Evolutionary conservation across 2,797 vertebrate species (phyloP).

Genomic region (Clarias fuscus): DNA sequence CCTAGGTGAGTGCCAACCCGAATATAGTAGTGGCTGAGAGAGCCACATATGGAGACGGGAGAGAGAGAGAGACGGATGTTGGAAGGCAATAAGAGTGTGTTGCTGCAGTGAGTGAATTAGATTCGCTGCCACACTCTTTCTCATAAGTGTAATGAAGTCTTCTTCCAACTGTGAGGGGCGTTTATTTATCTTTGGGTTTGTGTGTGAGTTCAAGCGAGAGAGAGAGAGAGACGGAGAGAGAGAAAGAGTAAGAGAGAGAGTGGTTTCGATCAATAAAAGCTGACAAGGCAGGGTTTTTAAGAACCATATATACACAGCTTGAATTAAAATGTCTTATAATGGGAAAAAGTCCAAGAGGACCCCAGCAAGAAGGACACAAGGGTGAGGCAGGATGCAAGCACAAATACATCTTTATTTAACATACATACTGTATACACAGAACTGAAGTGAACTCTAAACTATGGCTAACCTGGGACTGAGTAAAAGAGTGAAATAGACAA

Average conservation of each 20-base stretch:
- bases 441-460: too few species aligned
- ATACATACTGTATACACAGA: too few species aligned
- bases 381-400: too few species aligned
- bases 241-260: not conserved
- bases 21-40: constrained; percentile 60
- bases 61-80: constrained; percentile 57
- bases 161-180: constrained; percentile 51
- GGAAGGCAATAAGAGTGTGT: constrained; percentile 70
- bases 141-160: constrained; percentile 74
- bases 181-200: constrained; percentile 13
- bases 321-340: constrained; percentile 13
- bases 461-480: too few species aligned
- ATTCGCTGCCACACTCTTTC: constrained; percentile 70
- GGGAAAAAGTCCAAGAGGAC: constrained; percentile 27
- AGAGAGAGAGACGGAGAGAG: not conserved
- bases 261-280: constrained; percentile 44
- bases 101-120: constrained; percentile 62
- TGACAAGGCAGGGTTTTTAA: constrained; percentile 47
- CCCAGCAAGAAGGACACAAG: not conserved
- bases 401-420: too few species aligned
- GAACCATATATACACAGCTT: constrained; percentile 34
- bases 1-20: constrained; percentile 58
- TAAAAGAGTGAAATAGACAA: too few species aligned
- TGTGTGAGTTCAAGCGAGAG: not conserved
- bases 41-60: constrained; percentile 37